phyloP scores from a whole-genome alignment of 2,888 invertebrate species.

The Proisotoma minuta region DNA sequence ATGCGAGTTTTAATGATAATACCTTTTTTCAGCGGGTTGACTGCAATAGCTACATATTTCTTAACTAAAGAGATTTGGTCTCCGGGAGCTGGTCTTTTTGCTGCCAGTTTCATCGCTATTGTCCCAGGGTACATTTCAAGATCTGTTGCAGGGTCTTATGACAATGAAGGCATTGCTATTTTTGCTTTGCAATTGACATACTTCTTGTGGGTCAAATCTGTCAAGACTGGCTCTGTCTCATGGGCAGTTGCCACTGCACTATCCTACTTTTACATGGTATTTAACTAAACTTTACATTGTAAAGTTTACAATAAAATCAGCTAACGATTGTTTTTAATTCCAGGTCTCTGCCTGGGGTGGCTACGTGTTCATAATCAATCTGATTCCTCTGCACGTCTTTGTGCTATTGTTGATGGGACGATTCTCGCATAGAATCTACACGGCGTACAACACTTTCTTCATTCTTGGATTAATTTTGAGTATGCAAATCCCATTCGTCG shows the following conservation, averaged over 20 bases:
- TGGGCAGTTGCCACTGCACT: slow-evolving; percentile 92
- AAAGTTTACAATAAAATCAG: no score
- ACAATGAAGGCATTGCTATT: slow-evolving; percentile 99
- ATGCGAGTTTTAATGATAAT: no score
- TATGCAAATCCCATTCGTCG: slow-evolving; percentile 95
- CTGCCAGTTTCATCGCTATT: slow-evolving; percentile 97
- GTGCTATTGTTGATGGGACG: slow-evolving; percentile 90
- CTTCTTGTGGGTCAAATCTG: slow-evolving; percentile 88
- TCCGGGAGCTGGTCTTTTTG: slow-evolving; percentile 91
- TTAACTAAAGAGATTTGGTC: slow-evolving; percentile 97
- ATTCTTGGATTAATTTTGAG: slow-evolving; percentile 90
- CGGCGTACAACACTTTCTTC: slow-evolving; percentile 95
- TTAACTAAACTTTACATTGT: neutral
- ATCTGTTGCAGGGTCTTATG: slow-evolving; percentile 98
- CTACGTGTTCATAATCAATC: slow-evolving; percentile 98
- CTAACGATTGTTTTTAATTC: no score
- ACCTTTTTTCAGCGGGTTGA: slow-evolving; percentile 74
- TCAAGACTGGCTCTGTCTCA: slow-evolving; percentile 94
- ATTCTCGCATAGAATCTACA: slow-evolving; percentile 84
- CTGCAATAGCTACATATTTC: slow-evolving; percentile 94
- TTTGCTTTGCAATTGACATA: slow-evolving; percentile 99
- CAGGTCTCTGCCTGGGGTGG: slow-evolving; percentile 99
- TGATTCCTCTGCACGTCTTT: slow-evolving; percentile 97
- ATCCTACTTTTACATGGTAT: slow-evolving; percentile 99
- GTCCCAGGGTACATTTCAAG: slow-evolving; percentile 98